These are phyloP conservation scores for Biston stratarius DNA, from an alignment of 2,888 invertebrate genomes.

Conservation along the genomic window DNA sequence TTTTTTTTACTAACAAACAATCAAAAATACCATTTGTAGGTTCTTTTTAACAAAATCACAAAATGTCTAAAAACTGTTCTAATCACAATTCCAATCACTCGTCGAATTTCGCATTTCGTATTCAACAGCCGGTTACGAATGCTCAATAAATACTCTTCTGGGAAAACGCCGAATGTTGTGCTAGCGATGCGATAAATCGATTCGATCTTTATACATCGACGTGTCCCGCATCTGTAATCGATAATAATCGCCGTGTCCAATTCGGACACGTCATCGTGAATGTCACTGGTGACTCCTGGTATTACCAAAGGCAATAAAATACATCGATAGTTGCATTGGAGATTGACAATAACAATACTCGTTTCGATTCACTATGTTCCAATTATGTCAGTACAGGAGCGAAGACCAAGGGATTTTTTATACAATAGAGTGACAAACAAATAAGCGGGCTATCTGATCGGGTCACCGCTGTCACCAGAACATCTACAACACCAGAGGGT, in stretches of 20 bases:
- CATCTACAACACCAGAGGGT: too few relatives aligned
- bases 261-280: slow-evolving; percentile 45
- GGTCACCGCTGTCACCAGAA: too few relatives aligned
- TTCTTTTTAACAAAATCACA: neutral
- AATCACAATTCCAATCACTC: slow-evolving; percentile 33
- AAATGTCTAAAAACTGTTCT: slow-evolving; percentile 22
- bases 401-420: neutral
- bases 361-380: slow-evolving; percentile 6
- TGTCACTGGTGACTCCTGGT: slow-evolving; percentile 39
- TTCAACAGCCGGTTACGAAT: slow-evolving; percentile 48
- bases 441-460: too few relatives aligned
- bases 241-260: slow-evolving; percentile 53
- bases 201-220: slow-evolving; percentile 50
- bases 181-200: slow-evolving; percentile 60
- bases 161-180: slow-evolving; percentile 54
- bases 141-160: slow-evolving; percentile 56
- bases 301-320: slow-evolving; percentile 21
- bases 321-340: slow-evolving; percentile 15
- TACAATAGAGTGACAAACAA: too few relatives aligned
- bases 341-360: slow-evolving; percentile 38
- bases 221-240: slow-evolving; percentile 59
- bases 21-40: neutral
- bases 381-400: neutral
- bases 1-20: neutral
- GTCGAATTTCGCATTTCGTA: slow-evolving; percentile 44